Base-by-base conservation (phyloP, 2,797 vertebrate genomes). In the Alca torda region DNA sequence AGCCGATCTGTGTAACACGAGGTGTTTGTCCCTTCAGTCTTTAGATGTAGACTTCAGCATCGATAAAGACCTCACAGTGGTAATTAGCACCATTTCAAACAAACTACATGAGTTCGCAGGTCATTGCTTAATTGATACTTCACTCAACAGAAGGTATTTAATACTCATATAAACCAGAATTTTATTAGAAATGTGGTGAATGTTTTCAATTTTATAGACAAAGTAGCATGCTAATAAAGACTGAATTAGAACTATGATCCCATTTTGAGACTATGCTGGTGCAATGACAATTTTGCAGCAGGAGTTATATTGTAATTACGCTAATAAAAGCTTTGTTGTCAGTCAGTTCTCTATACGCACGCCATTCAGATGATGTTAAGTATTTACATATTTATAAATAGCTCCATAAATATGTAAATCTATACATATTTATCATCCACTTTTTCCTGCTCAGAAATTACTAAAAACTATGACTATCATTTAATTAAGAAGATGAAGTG, bases 71-170 rank as follows among this genome's bases (percentile, higher is more conserved):
- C 50, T 91, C 80, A 90, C 53, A 65, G 75, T 59, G 46, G 51
- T 25, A 95, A 94, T 95, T 87, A 89, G 93, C 78, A 92, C 81
- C 20, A 78, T 93, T 96, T 78, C 63, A 78, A 81, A 87, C 46
- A 85, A 94, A 84, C 87, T 89, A 77, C 81, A 82, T 2, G 37
- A 78, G 54, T 59, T 75, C 3, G 4, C 39, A 84, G 56, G 73
- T 89, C 74, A 77, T 24, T 90, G 53, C 87, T 87, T 90, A 88
- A 93, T 77, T 93, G 78, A 84, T 75, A 57, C 85, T 93, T 94
- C 82, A 75, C 67, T 87, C 91, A 84, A 78, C 74, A 96, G 95
- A 94, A 90, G 92, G 90, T 82, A 79, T 88, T 95, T 90, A 91
- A 89, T 69, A 75, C 30, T 87, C 80, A 61, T 74, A 87, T 92